Conservation (phyloP, 2,113 vertebrate species). For the Boleophthalmus pectinirostris region DNA sequence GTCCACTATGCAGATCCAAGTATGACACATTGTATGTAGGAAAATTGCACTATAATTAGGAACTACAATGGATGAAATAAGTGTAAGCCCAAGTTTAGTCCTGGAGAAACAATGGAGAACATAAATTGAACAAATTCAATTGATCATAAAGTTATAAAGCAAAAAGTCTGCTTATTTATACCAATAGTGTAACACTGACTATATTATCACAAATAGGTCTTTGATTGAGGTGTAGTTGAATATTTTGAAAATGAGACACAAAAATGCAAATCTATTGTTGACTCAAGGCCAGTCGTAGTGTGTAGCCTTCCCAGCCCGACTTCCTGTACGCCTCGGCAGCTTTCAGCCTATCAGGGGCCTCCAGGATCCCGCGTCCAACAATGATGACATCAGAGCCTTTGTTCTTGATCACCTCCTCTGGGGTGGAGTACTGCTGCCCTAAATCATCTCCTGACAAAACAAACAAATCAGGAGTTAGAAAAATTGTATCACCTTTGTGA, state of each 20-base stretch:
- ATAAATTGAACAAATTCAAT: background rate
- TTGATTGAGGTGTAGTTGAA: background rate
- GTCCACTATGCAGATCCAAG: background rate
- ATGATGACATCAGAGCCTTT: conserved; percentile 92
- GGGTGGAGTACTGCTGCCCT: conserved; percentile 90
- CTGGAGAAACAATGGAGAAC: background rate
- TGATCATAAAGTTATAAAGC: too few relatives aligned
- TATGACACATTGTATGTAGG: background rate
- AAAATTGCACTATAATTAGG: background rate
- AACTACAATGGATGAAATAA: background rate
- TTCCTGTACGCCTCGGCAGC: conserved; percentile 87
- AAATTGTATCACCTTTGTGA: background rate
- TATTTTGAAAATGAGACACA: background rate
- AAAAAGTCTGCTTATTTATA: background rate
- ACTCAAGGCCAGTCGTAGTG: conserved; percentile 65
- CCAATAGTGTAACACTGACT: background rate
- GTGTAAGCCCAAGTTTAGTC: background rate
- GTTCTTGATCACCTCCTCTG: conserved; percentile 83
- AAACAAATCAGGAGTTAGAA: background rate
- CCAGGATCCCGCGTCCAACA: conserved; percentile 90
- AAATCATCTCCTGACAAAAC: conserved; percentile 82
- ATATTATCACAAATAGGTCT: background rate
- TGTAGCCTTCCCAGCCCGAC: conserved; percentile 89
- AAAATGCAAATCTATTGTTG: conserved; percentile 22
- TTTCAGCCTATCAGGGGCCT: conserved; percentile 72